These are phyloP conservation scores for Gortyna flavago DNA, from an alignment of 2,888 invertebrate species.

Conservation along the genomic window DNA sequence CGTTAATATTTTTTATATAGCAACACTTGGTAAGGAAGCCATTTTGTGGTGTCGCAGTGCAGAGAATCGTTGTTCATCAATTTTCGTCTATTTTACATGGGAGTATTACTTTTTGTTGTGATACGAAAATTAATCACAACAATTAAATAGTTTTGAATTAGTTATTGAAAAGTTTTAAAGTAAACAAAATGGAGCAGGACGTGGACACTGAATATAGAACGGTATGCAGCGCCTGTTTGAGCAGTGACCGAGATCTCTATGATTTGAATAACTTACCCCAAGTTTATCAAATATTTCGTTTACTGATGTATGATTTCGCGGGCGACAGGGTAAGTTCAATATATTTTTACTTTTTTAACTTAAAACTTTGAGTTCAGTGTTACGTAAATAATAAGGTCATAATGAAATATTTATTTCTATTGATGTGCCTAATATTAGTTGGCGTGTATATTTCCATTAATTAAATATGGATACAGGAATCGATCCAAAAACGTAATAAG, in stretches of 20 bases:
- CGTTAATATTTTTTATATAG: constrained; percentile 40
- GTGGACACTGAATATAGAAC: constrained; percentile 79
- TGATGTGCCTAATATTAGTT: background rate
- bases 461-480: background rate
- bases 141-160: constrained; percentile 67
- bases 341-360: constrained; percentile 30
- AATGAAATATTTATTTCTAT: background rate
- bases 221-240: constrained; percentile 84
- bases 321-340: constrained; percentile 81
- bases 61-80: constrained; percentile 81
- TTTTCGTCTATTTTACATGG: constrained; percentile 90
- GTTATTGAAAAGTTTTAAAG: constrained; percentile 59
- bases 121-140: constrained; percentile 80
- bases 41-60: constrained; percentile 89
- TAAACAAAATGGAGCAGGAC: constrained; percentile 84
- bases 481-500: background rate
- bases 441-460: background rate
- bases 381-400: constrained; percentile 66
- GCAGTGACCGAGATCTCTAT: constrained; percentile 82
- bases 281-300: constrained; percentile 81
- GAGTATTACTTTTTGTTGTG: constrained; percentile 90
- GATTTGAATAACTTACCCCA: constrained; percentile 76
- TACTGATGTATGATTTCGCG: constrained; percentile 85
- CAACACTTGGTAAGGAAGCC: constrained; percentile 87
- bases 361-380: constrained; percentile 8